Base-by-base conservation (phyloP, 2,888 invertebrate genomes). In the Cheiracanthium punctorium region DNA sequence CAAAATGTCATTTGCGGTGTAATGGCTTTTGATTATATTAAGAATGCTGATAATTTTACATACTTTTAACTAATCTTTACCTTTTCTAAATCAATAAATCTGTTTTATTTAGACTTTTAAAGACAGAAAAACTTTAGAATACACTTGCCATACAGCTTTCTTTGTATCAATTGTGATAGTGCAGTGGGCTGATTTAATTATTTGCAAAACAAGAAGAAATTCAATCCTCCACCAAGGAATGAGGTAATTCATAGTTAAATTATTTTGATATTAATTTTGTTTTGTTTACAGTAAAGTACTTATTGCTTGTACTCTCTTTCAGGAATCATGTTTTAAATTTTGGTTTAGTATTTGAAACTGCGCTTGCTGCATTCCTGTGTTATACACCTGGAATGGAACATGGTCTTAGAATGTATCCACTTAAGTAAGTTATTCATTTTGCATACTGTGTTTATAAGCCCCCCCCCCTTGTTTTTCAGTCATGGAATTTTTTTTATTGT, bases 371-470 rank as follows among this genome's bases (percentile, higher is more conserved):
- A 81, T 89, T 92, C 80, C 91, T 93, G 48, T 92, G 91, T 88
- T 93, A 93, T 88, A 91, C 92, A 71, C 93, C 93, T 12, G 92
- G 93, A 81, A 91, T 93, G 90, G 92, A 92, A 88, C 90, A 91
- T 76, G 91, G 91, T 77, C 90, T 92, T 72, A 90, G 91, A 65
- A 90, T 90, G 90, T 90, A 89, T 82, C 90, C 90, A 41, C 81
- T 90, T 17, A 90, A 90, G 90, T 90, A 88, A 89, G 90, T 89
- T 33, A 28, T 37, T 12, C 48, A 85, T 17, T 24, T 14, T 41
- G 2, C 58, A 58, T 58, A 20, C 24, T 20, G 43, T 28, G 12
- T 14, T 28, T n/a, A n/a, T n/a, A n/a, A n/a, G n/a, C 37, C 10
- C 10, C 37, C 10, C 37, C 10, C 37, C 10, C 10, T 37, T 37